Base-by-base conservation (phyloP, 2,888 invertebrate species). In the Brachyptera putata region DNA sequence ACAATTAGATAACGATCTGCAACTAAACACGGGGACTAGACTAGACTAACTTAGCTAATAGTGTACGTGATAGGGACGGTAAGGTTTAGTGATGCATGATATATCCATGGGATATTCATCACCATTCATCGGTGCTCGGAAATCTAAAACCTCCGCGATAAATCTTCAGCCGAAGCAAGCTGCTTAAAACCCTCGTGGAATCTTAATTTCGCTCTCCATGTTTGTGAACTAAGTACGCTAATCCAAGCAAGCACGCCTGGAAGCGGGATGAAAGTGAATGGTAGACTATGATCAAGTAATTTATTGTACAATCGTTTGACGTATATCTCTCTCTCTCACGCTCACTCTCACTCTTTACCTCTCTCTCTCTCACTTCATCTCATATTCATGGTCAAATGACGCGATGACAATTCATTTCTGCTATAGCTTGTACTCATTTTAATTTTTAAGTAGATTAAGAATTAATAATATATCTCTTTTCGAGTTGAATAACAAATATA, bases 151-250 rank as follows among this genome's bases (percentile, higher is more conserved):
- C 41, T 3, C 16, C 3, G 5, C 41, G 41, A 41, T 41, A 41
- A 41, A 41, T 41, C 41, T 16, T 18, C 41, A 4, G 3, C 41
- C 41, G 41, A 5, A 16, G 16, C 41, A 21, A n/a, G n/a, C 16
- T 21, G 41, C 16, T 16, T 9, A 4, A 18, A 21, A 41, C 41
- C 16, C 18, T 41, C 41, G 16, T 21, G 41, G 41, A 7, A 41
- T 41, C 16, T 41, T 41, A 41, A 41, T 41, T 41, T 41, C 41
- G 18, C 41, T 37, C n/a, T 37, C 37, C 37, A 16, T 37, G 37
- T 37, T 37, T 37, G 37, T 9, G 11, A 4, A 16, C n/a, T 37
- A n/a, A n/a, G 37, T 21, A 16, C 14, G 13, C 2, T 41, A 41
- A 41, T 41, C 41, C 41, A 4, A 7, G 41, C 41, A 41, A 41